A percentile compares a stretch with the other conserved stretches of the same genome.
Evolutionary conservation across 2,797 vertebrate genomes (phyloP).

Genomic region (Pachyuromys duprasi): DNA sequence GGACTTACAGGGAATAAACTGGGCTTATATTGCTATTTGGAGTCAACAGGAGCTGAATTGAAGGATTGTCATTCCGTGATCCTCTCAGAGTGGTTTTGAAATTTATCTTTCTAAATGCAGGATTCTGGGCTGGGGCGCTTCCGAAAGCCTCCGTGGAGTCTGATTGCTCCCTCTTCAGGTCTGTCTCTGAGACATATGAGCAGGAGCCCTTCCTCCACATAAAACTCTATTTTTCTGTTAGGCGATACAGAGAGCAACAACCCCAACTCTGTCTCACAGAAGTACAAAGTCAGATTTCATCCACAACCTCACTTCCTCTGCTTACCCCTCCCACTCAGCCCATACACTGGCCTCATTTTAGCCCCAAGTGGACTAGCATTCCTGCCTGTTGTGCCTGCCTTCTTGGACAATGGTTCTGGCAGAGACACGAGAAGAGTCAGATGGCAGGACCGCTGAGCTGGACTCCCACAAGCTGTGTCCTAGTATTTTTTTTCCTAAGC

Average conservation of each 20-base stretch:
- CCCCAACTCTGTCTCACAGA: background rate
- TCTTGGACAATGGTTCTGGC: background rate
- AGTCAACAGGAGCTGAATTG: conserved; percentile 22
- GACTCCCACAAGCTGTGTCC: conserved; percentile 52
- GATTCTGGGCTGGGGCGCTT: background rate
- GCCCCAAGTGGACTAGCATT: background rate
- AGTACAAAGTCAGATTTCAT: background rate
- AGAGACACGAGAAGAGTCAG: conserved; percentile 41
- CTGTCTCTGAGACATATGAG: background rate
- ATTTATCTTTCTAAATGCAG: conserved; percentile 45
- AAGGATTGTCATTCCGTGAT: background rate
- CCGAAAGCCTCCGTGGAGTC: background rate
- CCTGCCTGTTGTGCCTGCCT: background rate
- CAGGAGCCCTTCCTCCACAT: background rate
- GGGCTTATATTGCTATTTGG: background rate
- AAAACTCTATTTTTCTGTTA: background rate
- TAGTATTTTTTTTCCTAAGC: conserved; percentile 25
- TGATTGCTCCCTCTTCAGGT: background rate
- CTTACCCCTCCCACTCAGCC: background rate
- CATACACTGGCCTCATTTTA: background rate
- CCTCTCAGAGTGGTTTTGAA: background rate
- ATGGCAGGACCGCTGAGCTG: background rate
- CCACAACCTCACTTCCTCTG: background rate
- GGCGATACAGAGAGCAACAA: background rate
- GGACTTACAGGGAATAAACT: background rate